Evolutionary conservation across 1,140 invertebrate genomes (phyloP).

Genomic region (Platorchestia sp.): DNA sequence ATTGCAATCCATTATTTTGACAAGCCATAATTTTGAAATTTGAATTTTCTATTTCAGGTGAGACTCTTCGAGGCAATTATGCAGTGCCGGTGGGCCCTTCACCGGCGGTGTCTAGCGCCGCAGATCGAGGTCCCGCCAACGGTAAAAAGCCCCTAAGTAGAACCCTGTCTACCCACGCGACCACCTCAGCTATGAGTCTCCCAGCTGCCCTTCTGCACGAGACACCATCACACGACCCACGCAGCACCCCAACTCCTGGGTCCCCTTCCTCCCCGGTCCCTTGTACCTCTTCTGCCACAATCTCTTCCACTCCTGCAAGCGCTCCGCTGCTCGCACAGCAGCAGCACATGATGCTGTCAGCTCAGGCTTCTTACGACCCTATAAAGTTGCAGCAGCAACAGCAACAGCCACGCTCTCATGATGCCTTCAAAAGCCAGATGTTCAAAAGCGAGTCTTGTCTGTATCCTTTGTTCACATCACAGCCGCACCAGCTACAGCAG

Average conservation of each 20-base stretch:
- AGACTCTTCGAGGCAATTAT: constrained; percentile 62
- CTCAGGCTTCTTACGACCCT: constrained; percentile 54
- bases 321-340: constrained; percentile 14
- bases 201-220: constrained; percentile 58
- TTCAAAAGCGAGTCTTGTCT: constrained; percentile 64
- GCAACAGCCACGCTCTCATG: constrained; percentile 44
- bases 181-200: constrained; percentile 64
- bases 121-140: constrained; percentile 57
- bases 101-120: constrained; percentile 51
- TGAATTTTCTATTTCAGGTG: constrained; percentile 59
- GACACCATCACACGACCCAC: constrained; percentile 58
- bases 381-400: constrained; percentile 57
- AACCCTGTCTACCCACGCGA: constrained; percentile 67
- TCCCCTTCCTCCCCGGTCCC: neutral
- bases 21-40: neutral
- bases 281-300: neutral
- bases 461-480: constrained; percentile 60
- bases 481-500: constrained; percentile 50
- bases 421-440: constrained; percentile 36
- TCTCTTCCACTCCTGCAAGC: neutral
- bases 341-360: constrained; percentile 19
- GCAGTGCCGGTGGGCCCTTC: neutral
- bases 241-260: neutral
- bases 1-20: neutral
- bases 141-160: constrained; percentile 68